phyloP scores from a whole-genome alignment of 2,113 vertebrate genomes.

The Cryptomyrus ogoouensis region DNA sequence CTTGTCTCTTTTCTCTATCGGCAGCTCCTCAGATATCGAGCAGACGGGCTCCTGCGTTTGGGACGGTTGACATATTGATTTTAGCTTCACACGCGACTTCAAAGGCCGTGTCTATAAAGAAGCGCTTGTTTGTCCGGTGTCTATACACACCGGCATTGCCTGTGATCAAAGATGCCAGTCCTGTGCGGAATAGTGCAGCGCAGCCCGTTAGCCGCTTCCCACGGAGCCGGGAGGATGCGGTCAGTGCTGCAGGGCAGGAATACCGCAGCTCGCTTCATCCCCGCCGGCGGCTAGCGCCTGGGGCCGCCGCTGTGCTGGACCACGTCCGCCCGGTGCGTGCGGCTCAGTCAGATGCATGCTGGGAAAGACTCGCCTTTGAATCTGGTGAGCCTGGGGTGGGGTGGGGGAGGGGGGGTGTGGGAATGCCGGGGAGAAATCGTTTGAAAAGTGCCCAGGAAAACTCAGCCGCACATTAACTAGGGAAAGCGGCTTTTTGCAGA shows the following conservation, averaged over 20 bases:
- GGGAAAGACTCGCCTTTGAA: conserved; percentile 95
- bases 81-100: conserved; percentile 35
- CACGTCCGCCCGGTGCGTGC: conserved; percentile 33
- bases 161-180: neutral
- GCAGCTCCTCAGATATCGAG: conserved; percentile 35
- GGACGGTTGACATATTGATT: conserved; percentile 50
- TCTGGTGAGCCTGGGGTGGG: conserved; percentile 71
- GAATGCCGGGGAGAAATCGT: conserved; percentile 43
- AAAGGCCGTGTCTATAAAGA: conserved; percentile 37
- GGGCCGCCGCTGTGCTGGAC: neutral
- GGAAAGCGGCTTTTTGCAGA: neutral
- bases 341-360: conserved; percentile 99
- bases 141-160: neutral
- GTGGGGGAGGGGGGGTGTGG: conserved; percentile 77
- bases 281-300: conserved; percentile 1
- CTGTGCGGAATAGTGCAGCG: neutral
- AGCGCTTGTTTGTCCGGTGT: conserved; percentile 26
- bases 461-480: neutral
- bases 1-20: conserved; percentile 13
- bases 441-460: neutral
- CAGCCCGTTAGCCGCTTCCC: neutral
- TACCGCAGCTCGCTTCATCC: conserved; percentile 39
- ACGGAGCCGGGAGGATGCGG: neutral
- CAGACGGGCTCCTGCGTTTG: conserved; percentile 35
- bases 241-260: conserved; percentile 10